Base-by-base conservation (phyloP, 2,797 vertebrate genomes). In the Neomorphus geoffroyi region DNA sequence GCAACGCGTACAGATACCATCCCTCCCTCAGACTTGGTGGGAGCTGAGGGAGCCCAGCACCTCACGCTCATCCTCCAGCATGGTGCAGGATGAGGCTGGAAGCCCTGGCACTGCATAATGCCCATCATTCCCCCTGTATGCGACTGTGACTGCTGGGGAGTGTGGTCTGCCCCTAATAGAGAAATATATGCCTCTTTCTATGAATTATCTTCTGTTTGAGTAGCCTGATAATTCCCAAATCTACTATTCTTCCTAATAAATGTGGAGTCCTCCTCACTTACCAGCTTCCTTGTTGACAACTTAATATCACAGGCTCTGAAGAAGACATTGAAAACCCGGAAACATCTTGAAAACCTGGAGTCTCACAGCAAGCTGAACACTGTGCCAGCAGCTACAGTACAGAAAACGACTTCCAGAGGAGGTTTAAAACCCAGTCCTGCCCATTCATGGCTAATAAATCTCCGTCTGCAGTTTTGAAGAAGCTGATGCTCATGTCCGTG, bases 191-290 rank as follows among this genome's bases (percentile, higher is more conserved):
- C 27, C 41, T 64, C 69, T 70, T 57, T 32, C 72, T 33, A 3
- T 56, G 75, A 92, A 54, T 80, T 89, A 51, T 80, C 86, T 86
- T 35, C 21, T 58, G 24, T 61, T 82, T 85, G 75, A 80, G 61
- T 32, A 82, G 79, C 37, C 84, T 78, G 72, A 28, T 85, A 86
- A 90, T 93, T 93, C 89, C 87, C 92, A 92, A 51, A 86, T 86
- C 87, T 46, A 24, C 81, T 26, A 23, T 92, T 90, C 65, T 83
- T 78, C 79, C 89, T 86, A 61, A 75, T 90, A 65, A 91, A 80
- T 1, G 22, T 72, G 64, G 61, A 90, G 65, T 72, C 79, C 65
- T 91, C 57, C 84, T 94, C 66, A 65, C 70, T 89, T 90, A 74
- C 16, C 50, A 67, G 46, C 26, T 18, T 89, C 22, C 37, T 62